Percentiles rank a stretch among this genome's conserved stretches.
Evolutionary conservation across 2,113 vertebrate species (phyloP).

Genomic region (Camelus dromedarius): DNA sequence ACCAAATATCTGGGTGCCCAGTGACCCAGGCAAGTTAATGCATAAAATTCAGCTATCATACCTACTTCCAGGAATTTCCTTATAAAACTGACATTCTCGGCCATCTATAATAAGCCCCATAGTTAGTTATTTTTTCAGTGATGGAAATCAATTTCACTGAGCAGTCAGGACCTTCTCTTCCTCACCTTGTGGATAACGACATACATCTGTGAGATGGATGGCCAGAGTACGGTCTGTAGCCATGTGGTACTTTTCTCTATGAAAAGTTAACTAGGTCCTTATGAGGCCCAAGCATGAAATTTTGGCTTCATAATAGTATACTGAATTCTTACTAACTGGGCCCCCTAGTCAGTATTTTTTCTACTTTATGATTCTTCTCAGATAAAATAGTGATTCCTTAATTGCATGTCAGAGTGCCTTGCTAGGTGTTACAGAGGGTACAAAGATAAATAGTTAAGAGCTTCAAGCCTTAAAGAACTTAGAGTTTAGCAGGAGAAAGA

Average conservation of each 20-base stretch:
- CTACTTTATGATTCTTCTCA: neutral
- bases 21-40: neutral
- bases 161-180: neutral
- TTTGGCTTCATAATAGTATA: neutral
- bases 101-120: neutral
- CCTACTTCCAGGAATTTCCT: neutral
- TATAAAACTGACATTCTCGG: neutral
- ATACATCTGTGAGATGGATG: neutral
- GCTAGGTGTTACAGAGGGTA: neutral
- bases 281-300: neutral
- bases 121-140: neutral
- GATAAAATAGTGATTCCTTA: constrained; percentile 8
- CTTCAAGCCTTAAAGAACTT: constrained; percentile 24
- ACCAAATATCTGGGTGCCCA: neutral
- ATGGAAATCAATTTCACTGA: neutral
- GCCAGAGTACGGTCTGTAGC: neutral
- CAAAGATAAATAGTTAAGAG: neutral
- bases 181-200: neutral
- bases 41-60: neutral
- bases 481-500: neutral
- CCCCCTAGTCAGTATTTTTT: neutral
- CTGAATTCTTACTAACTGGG: neutral
- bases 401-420: neutral
- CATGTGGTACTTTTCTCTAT: neutral
- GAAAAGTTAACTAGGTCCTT: neutral